A percentile compares a stretch with the other conserved stretches of the same genome.
These are phyloP conservation scores for Cyanocitta stelleri DNA, from an alignment of 2,113 vertebrate species.

Conservation along the genomic window DNA sequence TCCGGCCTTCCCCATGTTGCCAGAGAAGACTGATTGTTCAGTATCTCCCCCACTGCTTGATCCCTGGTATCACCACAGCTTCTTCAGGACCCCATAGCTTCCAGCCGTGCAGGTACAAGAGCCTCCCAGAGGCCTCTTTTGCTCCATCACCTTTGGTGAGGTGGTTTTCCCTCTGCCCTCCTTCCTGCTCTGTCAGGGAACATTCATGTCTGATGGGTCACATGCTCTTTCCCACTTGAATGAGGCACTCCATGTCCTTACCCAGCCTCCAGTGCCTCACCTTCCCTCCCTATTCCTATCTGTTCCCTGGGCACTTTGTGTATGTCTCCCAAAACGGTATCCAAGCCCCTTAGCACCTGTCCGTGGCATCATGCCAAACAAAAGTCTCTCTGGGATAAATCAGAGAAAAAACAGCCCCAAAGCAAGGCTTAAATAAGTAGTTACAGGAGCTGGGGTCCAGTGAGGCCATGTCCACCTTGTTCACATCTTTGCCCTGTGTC, in stretches of 20 bases:
- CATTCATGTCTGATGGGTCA: fast-evolving
- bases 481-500: neutral
- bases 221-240: fast-evolving
- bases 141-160: neutral
- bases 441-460: neutral
- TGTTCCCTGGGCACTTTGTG: neutral
- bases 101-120: neutral
- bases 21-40: neutral
- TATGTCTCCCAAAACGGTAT: neutral
- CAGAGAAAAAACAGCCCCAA: neutral
- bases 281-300: neutral
- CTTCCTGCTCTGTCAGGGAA: neutral
- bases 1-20: fast-evolving
- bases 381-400: neutral
- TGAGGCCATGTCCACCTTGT: fast-evolving
- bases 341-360: neutral
- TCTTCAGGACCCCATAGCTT: neutral
- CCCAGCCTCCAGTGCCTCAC: neutral
- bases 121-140: neutral
- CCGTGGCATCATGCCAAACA: neutral
- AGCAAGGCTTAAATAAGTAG: neutral
- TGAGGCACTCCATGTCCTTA: neutral
- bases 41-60: neutral
- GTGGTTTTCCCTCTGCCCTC: neutral
- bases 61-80: neutral